A percentile compares a stretch with the other conserved stretches of the same genome.
phyloP scores from a whole-genome alignment of 2,113 vertebrate genomes.

The Mungos mungo region DNA sequence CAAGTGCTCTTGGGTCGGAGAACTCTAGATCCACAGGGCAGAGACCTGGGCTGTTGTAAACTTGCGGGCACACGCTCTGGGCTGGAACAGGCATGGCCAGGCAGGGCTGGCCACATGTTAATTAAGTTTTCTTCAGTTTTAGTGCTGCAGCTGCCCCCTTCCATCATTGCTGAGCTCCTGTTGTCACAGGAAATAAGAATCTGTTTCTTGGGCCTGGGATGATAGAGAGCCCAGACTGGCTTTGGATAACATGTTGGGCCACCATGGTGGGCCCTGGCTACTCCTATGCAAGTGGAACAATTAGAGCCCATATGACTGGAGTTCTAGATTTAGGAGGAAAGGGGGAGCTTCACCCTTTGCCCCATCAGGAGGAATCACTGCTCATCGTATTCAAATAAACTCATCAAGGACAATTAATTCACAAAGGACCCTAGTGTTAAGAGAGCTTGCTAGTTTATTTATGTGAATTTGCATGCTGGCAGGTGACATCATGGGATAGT shows the following conservation, averaged over 20 bases:
- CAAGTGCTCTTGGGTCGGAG: neutral
- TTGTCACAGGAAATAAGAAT: neutral
- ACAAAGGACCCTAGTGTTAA: neutral
- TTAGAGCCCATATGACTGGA: neutral
- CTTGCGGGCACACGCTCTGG: neutral
- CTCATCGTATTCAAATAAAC: neutral
- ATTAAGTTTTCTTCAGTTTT: neutral
- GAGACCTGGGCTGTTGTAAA: neutral
- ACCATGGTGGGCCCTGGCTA: neutral
- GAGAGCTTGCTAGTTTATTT: neutral
- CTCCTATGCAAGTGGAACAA: neutral
- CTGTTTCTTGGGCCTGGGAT: neutral
- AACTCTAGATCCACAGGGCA: neutral
- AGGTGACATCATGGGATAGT: neutral
- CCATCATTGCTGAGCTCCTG: neutral
- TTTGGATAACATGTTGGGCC: too few species aligned
- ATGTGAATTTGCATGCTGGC: neutral
- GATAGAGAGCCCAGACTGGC: neutral
- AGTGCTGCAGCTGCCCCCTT: neutral
- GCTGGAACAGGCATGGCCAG: neutral
- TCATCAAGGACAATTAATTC: neutral
- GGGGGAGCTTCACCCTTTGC: neutral
- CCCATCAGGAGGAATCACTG: neutral
- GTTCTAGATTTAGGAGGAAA: neutral
- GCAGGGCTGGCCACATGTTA: neutral